A percentile compares a stretch with the other conserved stretches of the same genome.
phyloP scores from a whole-genome alignment of 2,797 vertebrate species.

The Phalloptychus januarius region DNA sequence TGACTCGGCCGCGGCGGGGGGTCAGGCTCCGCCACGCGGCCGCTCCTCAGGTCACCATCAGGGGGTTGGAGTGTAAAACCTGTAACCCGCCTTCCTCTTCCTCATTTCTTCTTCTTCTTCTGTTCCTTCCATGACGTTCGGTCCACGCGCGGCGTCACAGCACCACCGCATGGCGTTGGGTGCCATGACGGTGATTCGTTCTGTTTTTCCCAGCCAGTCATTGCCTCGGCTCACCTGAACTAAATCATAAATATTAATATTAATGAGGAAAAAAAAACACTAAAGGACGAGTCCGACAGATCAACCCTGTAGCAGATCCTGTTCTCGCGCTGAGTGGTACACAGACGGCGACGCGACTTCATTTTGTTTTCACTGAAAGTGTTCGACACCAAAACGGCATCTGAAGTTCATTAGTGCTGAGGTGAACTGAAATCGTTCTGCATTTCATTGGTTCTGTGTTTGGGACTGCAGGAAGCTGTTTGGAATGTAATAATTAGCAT shows the following conservation, averaged over 20 bases:
- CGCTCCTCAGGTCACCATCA: conserved; percentile 66
- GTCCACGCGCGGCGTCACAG: conserved; percentile 17
- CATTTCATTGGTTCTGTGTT: neutral
- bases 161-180: too few relatives aligned
- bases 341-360: conserved; percentile 36
- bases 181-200: conserved; percentile 40
- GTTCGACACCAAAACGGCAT: conserved; percentile 31
- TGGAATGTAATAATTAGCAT: conserved; percentile 10
- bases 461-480: conserved; percentile 3
- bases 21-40: conserved; percentile 45
- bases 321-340: conserved; percentile 43
- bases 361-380: conserved; percentile 39
- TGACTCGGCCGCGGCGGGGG: conserved; percentile 40
- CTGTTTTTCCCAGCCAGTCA: conserved; percentile 55
- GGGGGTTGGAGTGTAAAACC: conserved; percentile 53
- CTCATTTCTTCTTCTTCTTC: conserved; percentile 7
- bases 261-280: conserved; percentile 25
- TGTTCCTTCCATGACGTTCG: conserved; percentile 12
- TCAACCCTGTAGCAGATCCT: conserved; percentile 52
- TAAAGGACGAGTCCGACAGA: conserved; percentile 49
- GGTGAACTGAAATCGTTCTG: neutral
- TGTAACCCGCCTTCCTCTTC: conserved; percentile 48
- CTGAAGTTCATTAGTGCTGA: conserved; percentile 2
- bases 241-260: conserved; percentile 27
- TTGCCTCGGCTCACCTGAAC: conserved; percentile 60